phyloP scores from a whole-genome alignment of 1,140 invertebrate species.

The Sycobia sp. region DNA sequence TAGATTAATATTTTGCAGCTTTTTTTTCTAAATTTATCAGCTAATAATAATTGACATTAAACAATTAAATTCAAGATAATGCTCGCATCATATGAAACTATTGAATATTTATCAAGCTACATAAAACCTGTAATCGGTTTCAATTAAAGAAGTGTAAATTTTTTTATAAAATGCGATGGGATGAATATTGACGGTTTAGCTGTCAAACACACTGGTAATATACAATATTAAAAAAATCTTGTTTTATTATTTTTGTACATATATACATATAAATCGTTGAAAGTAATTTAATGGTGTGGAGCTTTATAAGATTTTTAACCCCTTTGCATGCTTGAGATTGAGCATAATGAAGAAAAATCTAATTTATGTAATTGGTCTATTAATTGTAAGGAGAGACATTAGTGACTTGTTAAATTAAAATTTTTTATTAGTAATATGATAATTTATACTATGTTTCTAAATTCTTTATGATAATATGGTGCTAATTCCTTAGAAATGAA shows the following conservation, averaged over 20 bases:
- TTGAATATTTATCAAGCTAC: conserved; percentile 10
- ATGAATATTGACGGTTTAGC: conserved; percentile 18
- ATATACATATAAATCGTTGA: conserved; percentile 43
- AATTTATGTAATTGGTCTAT: conserved; percentile 40
- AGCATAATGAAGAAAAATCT: conserved; percentile 32
- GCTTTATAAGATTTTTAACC: conserved; percentile 30
- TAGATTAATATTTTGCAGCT: conserved; percentile 13
- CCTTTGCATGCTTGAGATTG: conserved; percentile 19
- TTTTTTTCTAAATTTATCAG: neutral
- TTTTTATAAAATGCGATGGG: conserved; percentile 13
- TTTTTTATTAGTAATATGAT: neutral
- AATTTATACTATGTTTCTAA: conserved; percentile 1
- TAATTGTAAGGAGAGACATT: conserved; percentile 32
- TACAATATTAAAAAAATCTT: conserved; percentile 32
- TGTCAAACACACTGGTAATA: conserved; percentile 18
- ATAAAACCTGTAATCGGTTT: conserved; percentile 26
- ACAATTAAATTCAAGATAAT: conserved; percentile 1
- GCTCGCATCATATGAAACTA: conserved; percentile 4
- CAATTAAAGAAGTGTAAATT: conserved; percentile 14
- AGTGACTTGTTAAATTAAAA: conserved; percentile 4
- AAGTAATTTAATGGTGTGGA: conserved; percentile 42
- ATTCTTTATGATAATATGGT: neutral
- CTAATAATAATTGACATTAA: neutral
- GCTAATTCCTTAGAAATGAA: conserved; percentile 9
- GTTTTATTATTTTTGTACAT: conserved; percentile 46